phyloP scores from a whole-genome alignment of 92 coral and sea anemone genomes.

The Hydrozoanthus gracilis region DNA sequence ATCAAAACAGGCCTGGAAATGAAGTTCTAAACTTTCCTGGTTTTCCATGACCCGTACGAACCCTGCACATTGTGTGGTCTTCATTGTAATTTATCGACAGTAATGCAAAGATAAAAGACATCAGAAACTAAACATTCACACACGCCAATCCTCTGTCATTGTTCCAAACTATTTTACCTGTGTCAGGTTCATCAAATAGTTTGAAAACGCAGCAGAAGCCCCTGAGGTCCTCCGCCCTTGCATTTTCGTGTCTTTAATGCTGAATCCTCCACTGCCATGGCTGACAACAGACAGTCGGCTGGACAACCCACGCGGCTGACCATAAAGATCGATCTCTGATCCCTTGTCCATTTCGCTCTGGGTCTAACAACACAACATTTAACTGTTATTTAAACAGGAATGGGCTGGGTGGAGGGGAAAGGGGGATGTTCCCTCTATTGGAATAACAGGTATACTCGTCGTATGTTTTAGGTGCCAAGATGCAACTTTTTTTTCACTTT shows the following conservation, averaged over 20 bases:
- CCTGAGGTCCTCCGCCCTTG: constrained; percentile 72
- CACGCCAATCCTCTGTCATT: background rate
- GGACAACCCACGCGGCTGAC: constrained; percentile 81
- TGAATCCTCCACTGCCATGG: constrained; percentile 98
- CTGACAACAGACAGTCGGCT: constrained; percentile 93
- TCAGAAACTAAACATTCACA: too few species aligned
- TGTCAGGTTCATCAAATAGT: constrained; percentile 84
- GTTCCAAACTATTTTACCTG: constrained; percentile 63
- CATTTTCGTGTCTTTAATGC: constrained; percentile 85
- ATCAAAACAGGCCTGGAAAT: too few species aligned
- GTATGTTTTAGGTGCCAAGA: too few species aligned
- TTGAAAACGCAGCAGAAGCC: constrained; percentile 94
- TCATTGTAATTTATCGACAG: too few species aligned
- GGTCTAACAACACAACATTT: constrained; percentile 57
- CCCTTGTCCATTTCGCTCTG: constrained; percentile 96
- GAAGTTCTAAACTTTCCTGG: too few species aligned
- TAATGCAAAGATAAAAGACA: too few species aligned
- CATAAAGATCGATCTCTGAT: constrained; percentile 84
- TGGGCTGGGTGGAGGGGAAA: background rate
- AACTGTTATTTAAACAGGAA: background rate
- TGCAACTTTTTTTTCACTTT: too few species aligned
- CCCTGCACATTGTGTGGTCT: too few species aligned
- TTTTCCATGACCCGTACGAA: too few species aligned
- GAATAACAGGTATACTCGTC: too few species aligned
- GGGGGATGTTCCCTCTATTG: background rate